Conservation (phyloP, 2,888 invertebrate species). For the Chaitophorus viminalis region DNA sequence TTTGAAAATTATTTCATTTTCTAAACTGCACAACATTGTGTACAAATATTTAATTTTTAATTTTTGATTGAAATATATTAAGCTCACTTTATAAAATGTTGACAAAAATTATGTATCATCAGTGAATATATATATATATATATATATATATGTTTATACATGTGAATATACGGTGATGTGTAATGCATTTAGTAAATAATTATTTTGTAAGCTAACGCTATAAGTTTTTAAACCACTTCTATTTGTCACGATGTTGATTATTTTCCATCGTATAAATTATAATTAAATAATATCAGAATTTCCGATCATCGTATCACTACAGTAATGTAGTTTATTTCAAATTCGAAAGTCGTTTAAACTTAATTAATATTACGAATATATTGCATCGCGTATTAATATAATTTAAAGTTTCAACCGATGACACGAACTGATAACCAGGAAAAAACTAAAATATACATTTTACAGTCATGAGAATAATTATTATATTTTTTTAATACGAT, state of each 20-base stretch:
- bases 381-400: not conserved
- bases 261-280: slow-evolving; percentile 2
- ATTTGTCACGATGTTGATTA: slow-evolving; percentile 1
- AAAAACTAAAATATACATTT: not conserved
- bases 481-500: not conserved
- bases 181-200: slow-evolving; percentile 21
- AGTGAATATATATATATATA: not conserved
- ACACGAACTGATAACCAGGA: not conserved
- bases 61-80: not conserved
- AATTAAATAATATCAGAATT: slow-evolving; percentile 37
- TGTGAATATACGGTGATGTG: not conserved
- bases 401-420: slow-evolving; percentile 15
- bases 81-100: not conserved
- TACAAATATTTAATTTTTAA: not conserved
- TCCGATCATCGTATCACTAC: slow-evolving; percentile 9
- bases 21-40: not conserved
- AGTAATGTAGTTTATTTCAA: slow-evolving; percentile 20
- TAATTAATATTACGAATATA: no score
- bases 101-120: slow-evolving; percentile 23
- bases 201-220: not conserved
- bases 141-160: no score
- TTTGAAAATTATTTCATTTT: not conserved
- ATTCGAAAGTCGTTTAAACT: slow-evolving; percentile 36
- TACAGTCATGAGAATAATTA: not conserved
- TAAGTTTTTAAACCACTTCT: slow-evolving; percentile 35